These are phyloP conservation scores for Cordylochernes scorpioides DNA, from an alignment of 2,888 invertebrate species.

Conservation along the genomic window DNA sequence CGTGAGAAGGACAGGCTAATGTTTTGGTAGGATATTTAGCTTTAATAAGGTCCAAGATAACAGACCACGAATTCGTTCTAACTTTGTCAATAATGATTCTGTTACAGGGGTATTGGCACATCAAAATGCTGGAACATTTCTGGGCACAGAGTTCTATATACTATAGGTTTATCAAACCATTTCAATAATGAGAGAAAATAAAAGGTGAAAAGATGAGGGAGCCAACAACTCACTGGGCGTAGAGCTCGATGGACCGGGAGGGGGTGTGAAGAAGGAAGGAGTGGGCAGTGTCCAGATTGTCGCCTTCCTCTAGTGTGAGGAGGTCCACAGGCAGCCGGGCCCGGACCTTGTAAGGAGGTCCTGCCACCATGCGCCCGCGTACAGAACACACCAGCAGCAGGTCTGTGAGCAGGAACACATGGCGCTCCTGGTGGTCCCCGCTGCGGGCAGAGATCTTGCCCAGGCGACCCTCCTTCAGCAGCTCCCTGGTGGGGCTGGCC, in stretches of 20 bases:
- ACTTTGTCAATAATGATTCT: too few species aligned
- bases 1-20: too few species aligned
- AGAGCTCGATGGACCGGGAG: constrained; percentile 32
- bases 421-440: constrained; percentile 28
- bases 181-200: too few species aligned
- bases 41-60: too few species aligned
- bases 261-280: constrained; percentile 34
- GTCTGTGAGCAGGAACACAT: constrained; percentile 33
- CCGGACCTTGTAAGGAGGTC: constrained; percentile 30
- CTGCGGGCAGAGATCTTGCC: constrained; percentile 30
- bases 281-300: constrained; percentile 34
- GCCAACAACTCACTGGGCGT: constrained; percentile 27
- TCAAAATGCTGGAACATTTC: too few species aligned
- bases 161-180: too few species aligned
- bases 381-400: constrained; percentile 33
- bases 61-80: too few species aligned
- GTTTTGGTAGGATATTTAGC: too few species aligned
- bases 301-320: constrained; percentile 31
- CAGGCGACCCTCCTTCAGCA: constrained; percentile 27
- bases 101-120: too few species aligned
- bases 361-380: constrained; percentile 23
- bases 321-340: constrained; percentile 32
- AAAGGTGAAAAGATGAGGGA: too few species aligned
- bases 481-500: constrained; percentile 32
- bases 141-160: too few species aligned